Evolutionary conservation across 2,888 invertebrate genomes (phyloP), one percentile per base, ranked within the genome.

Genomic region (Maniola hyperantus): DNA sequence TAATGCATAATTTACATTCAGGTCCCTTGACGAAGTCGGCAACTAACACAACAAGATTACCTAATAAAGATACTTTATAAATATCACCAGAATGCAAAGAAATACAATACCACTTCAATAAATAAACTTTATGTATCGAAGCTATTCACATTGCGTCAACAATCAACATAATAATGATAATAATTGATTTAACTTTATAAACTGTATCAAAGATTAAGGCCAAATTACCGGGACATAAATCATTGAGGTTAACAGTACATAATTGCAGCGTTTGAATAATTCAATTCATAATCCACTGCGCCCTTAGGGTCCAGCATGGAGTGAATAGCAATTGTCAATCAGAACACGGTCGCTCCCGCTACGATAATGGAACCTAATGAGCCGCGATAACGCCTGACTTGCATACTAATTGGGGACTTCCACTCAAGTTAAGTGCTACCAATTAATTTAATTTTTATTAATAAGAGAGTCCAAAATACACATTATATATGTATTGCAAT

Each of bases 351-450:
- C 79, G 83, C 77, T 82, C 80, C 77, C 75, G 77, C 78, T 78
- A 79, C 78, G 78, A 82, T 89, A 87, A 89, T 87, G 84, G 85
- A 70, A 79, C 70, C 78, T 89, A 89, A 89, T 86, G 83, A 87
- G 82, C 77, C 77, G 71, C 78, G 73, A 70, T 73, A 74, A 74
- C 77, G 75, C 74, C 74, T 82, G 82, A 78, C 80, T 77, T 77
- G 87, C 83, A 88, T 88, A 80, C 78, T 84, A 84, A 87, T 82
- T 79, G 76, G 72, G 15, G 33, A 64, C 48, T 64, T 71, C 68
- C 66, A 66, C 63, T 66, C 36, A 50, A 44, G 39, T 60, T 63
- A 44, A 66, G 55, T 61, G 61, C 53, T 73, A 69, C 15, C 34
- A 82, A 84, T 87, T 83, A 81, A 80, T 77, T 78, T 73, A 68